A percentile compares a stretch with the other conserved stretches of the same genome.
These are phyloP conservation scores for Tenthredo scrophulariae DNA, from an alignment of 2,888 invertebrate species.

Conservation along the genomic window DNA sequence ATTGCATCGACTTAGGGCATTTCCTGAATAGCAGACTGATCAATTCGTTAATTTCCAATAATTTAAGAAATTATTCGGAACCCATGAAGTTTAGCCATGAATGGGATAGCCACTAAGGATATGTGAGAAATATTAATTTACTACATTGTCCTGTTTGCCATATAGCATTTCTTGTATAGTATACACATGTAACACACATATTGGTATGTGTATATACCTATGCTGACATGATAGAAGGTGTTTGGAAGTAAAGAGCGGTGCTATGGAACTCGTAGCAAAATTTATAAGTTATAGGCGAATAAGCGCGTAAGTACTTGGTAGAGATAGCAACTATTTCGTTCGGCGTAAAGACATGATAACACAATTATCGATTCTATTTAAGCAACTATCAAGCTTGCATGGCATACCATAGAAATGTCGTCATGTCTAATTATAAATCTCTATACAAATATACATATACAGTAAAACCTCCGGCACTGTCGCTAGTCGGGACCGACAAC, in stretches of 20 bases:
- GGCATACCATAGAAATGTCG: slow-evolving; percentile 50
- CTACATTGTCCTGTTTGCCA: slow-evolving; percentile 23
- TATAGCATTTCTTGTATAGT: slow-evolving; percentile 14
- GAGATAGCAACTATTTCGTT: slow-evolving; percentile 30
- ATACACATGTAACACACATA: slow-evolving; percentile 16
- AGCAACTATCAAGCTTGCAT: slow-evolving; percentile 55
- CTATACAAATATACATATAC: slow-evolving; percentile 19
- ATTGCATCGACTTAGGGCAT: slow-evolving; percentile 17
- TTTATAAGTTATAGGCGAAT: slow-evolving; percentile 21
- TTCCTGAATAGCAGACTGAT: slow-evolving; percentile 37
- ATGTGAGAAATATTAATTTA: slow-evolving; percentile 39
- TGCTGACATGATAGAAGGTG: slow-evolving; percentile 21
- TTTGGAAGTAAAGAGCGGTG: slow-evolving; percentile 12
- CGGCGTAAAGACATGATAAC: slow-evolving; percentile 33
- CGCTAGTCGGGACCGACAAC: too few species aligned
- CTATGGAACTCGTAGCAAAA: slow-evolving; percentile 34
- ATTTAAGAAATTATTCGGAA: background rate
- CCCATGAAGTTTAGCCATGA: background rate
- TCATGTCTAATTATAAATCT: slow-evolving; percentile 18
- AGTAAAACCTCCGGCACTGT: too few species aligned
- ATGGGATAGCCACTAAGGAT: background rate
- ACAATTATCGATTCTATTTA: slow-evolving; percentile 53
- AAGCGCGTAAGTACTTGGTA: slow-evolving; percentile 44
- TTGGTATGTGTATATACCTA: slow-evolving; percentile 17
- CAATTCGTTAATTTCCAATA: slow-evolving; percentile 21